These are phyloP conservation scores for Sebastes wilsoni DNA, from an alignment of 2,797 vertebrate species.

Conservation along the genomic window DNA sequence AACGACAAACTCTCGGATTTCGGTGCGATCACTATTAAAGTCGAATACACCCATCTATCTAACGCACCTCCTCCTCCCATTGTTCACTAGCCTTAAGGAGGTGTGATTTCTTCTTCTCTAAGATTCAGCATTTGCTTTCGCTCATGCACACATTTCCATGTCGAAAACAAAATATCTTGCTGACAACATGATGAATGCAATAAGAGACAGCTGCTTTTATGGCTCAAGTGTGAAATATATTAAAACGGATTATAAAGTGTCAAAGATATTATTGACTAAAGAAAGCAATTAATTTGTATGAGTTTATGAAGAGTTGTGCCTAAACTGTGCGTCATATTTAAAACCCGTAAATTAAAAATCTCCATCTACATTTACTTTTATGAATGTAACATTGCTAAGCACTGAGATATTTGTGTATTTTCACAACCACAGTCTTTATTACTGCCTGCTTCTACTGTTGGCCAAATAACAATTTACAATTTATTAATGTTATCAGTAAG, in stretches of 20 bases:
- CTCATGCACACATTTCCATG: not conserved
- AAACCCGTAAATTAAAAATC: not conserved
- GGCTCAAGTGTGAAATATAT: slow-evolving; percentile 12
- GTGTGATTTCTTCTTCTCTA: slow-evolving; percentile 44
- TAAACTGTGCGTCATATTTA: not conserved
- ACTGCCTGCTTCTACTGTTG: not conserved
- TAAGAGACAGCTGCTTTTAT: slow-evolving; percentile 57
- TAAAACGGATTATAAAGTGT: slow-evolving; percentile 51
- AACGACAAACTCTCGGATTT: not conserved
- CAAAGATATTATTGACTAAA: slow-evolving; percentile 28
- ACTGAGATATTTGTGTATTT: not conserved
- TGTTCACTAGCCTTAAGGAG: slow-evolving; percentile 9
- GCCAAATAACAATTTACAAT: not conserved
- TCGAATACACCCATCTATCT: not conserved
- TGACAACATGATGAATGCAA: slow-evolving; percentile 71
- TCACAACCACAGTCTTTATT: not conserved
- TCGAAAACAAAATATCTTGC: slow-evolving; percentile 40
- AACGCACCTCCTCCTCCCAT: not conserved
- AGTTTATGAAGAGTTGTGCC: slow-evolving; percentile 3
- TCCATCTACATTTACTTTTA: not conserved
- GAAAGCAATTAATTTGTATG: slow-evolving; percentile 37
- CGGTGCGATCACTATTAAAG: not conserved
- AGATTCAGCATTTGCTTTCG: slow-evolving; percentile 37
- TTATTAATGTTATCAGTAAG: not conserved
- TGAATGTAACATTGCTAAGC: not conserved